Percentiles rank a stretch among this genome's conserved stretches.
These are phyloP conservation scores for Drepanosiphum platanoidis DNA, from an alignment of 2,888 invertebrate genomes.

Conservation along the genomic window DNA sequence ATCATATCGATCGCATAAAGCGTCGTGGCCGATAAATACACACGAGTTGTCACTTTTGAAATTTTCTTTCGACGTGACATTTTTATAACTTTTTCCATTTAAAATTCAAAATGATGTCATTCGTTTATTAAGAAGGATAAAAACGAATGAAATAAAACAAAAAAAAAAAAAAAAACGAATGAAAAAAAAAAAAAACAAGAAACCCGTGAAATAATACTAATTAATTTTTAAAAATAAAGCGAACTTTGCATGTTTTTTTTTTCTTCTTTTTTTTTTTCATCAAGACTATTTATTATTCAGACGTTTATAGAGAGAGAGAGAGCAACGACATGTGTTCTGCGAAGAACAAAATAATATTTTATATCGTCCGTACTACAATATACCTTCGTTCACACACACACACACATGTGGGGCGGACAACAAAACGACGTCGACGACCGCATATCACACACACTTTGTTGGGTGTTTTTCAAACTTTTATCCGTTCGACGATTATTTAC, in stretches of 20 bases:
- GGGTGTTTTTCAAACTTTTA: conserved; percentile 12
- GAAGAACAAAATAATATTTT: conserved; percentile 25
- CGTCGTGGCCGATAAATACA: too few relatives aligned
- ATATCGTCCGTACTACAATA: neutral
- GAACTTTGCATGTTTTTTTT: conserved; percentile 38
- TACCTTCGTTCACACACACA: neutral
- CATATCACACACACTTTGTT: neutral
- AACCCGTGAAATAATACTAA: conserved; percentile 19
- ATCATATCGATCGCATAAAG: too few relatives aligned
- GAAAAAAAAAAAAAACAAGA: too few relatives aligned
- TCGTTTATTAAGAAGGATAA: neutral
- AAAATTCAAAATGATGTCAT: conserved; percentile 28
- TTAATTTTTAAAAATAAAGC: conserved; percentile 22
- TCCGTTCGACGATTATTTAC: neutral
- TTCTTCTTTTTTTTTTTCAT: too few relatives aligned
- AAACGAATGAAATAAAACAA: too few relatives aligned
- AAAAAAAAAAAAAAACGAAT: too few relatives aligned
- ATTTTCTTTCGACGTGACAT: neutral
- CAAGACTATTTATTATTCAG: neutral
- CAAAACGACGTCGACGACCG: neutral
- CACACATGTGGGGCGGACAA: neutral
- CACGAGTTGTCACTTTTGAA: neutral
- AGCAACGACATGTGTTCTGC: conserved; percentile 26
- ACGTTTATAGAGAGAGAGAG: neutral
- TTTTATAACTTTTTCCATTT: conserved; percentile 17